These are phyloP conservation scores for Xylota sylvarum DNA, from an alignment of 2,888 invertebrate species.

Conservation along the genomic window DNA sequence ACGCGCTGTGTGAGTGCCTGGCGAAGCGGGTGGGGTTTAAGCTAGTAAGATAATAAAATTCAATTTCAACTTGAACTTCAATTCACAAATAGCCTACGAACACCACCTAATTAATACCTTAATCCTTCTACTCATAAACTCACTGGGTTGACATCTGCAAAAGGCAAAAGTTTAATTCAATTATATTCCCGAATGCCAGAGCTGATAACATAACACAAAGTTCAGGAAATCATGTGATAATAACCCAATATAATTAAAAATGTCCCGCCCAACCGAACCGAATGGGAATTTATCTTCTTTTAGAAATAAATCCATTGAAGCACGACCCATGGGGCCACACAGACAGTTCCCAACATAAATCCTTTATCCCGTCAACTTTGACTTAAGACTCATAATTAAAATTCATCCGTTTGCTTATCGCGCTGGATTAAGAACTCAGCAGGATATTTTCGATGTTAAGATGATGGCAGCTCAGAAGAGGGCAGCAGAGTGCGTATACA, in stretches of 20 bases:
- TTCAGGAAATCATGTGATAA: slow-evolving; percentile 71
- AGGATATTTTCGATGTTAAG: slow-evolving; percentile 65
- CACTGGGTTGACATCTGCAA: slow-evolving; percentile 50
- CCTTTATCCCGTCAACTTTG: slow-evolving; percentile 62
- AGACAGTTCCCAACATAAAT: slow-evolving; percentile 29
- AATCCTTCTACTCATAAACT: slow-evolving; percentile 32
- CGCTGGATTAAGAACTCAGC: slow-evolving; percentile 64
- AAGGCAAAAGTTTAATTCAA: slow-evolving; percentile 65
- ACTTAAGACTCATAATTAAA: slow-evolving; percentile 73
- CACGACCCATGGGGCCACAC: slow-evolving; percentile 7
- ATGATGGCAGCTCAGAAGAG: slow-evolving; percentile 18
- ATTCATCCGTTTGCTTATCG: slow-evolving; percentile 74
- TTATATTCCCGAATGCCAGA: slow-evolving; percentile 43
- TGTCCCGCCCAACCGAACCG: slow-evolving; percentile 32
- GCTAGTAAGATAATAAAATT: background rate
- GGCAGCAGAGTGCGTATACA: background rate
- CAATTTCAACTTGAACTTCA: slow-evolving; percentile 4
- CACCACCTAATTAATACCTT: slow-evolving; percentile 57
- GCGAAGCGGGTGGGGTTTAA: too few relatives aligned
- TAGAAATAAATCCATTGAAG: slow-evolving; percentile 45
- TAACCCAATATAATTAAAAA: slow-evolving; percentile 67
- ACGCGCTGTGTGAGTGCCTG: too few relatives aligned
- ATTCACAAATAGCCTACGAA: slow-evolving; percentile 42
- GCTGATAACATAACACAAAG: slow-evolving; percentile 59
- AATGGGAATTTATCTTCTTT: slow-evolving; percentile 40